phyloP scores from a whole-genome alignment of 2,888 invertebrate genomes.

The Anoplius nigerrimus region DNA sequence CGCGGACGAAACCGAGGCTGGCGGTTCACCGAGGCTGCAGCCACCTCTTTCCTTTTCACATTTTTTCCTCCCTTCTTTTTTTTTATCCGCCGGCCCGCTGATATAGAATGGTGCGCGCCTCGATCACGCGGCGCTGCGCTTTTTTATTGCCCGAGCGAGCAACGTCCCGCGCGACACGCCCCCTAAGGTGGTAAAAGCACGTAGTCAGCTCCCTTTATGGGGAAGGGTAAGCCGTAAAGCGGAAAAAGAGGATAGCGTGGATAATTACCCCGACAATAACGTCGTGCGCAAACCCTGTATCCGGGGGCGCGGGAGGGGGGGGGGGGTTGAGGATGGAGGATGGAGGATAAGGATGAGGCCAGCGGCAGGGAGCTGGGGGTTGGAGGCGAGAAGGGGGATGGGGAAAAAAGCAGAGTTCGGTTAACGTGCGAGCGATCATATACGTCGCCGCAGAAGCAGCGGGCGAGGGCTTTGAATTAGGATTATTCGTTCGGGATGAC shows the following conservation, averaged over 20 bases:
- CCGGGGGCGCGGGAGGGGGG: not conserved
- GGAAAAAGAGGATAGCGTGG: conserved; percentile 54
- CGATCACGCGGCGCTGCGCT: conserved; percentile 52
- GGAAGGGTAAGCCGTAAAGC: conserved; percentile 39
- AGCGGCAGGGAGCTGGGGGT: too few species aligned
- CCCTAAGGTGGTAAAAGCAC: conserved; percentile 53
- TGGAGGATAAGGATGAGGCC: not conserved
- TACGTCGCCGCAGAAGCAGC: too few species aligned
- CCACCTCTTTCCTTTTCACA: not conserved
- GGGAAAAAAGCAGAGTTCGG: too few species aligned
- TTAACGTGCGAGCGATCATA: too few species aligned
- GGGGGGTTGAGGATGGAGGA: too few species aligned
- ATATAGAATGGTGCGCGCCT: conserved; percentile 43
- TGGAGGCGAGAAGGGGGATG: too few species aligned
- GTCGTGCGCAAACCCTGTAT: conserved; percentile 32
- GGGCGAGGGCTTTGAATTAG: too few species aligned
- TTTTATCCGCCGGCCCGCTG: conserved; percentile 28
- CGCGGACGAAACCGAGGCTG: not conserved
- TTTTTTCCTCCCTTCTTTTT: conserved; percentile 2
- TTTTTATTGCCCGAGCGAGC: conserved; percentile 58
- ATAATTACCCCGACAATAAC: conserved; percentile 53
- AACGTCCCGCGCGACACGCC: conserved; percentile 47
- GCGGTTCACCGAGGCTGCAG: conserved; percentile 29
- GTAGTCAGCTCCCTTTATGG: conserved; percentile 54
- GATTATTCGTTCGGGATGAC: too few species aligned